These are phyloP conservation scores for Petrophora chlorosata DNA, from an alignment of 2,888 invertebrate genomes.

Conservation along the genomic window DNA sequence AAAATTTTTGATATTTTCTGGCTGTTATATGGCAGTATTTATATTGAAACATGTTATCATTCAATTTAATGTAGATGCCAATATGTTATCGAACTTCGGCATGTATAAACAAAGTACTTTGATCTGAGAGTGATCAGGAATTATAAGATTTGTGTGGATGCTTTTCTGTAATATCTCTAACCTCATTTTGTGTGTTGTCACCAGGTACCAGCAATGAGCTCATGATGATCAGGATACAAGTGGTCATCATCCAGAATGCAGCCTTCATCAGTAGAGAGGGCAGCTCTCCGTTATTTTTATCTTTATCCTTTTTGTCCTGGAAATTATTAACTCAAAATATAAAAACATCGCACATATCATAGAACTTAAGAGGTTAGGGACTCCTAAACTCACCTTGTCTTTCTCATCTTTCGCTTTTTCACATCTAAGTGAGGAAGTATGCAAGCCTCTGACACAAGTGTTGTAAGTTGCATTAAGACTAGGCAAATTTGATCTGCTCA, in stretches of 20 bases:
- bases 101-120: too few species aligned
- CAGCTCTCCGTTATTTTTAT: constrained; percentile 83
- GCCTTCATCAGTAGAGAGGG: constrained; percentile 89
- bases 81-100: too few species aligned
- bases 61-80: too few species aligned
- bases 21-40: too few species aligned
- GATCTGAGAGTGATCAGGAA: too few species aligned
- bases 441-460: constrained; percentile 45
- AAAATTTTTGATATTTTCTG: too few species aligned
- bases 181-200: constrained; percentile 88
- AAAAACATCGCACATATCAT: neutral
- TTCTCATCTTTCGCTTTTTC: constrained; percentile 47
- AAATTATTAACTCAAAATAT: constrained; percentile 26
- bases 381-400: constrained; percentile 48
- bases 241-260: constrained; percentile 91
- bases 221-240: constrained; percentile 89
- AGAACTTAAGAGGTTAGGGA: neutral
- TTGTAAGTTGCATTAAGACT: constrained; percentile 52
- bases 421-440: constrained; percentile 51
- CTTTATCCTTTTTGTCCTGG: constrained; percentile 66
- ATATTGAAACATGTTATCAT: too few species aligned
- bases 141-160: too few species aligned
- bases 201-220: constrained; percentile 88
- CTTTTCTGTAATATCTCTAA: constrained; percentile 50
- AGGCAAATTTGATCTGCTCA: constrained; percentile 79